Evolutionary conservation across 2,888 invertebrate species (phyloP), one percentile per base, ranked within the genome.

Genomic region (Sicus ferrugineus): DNA sequence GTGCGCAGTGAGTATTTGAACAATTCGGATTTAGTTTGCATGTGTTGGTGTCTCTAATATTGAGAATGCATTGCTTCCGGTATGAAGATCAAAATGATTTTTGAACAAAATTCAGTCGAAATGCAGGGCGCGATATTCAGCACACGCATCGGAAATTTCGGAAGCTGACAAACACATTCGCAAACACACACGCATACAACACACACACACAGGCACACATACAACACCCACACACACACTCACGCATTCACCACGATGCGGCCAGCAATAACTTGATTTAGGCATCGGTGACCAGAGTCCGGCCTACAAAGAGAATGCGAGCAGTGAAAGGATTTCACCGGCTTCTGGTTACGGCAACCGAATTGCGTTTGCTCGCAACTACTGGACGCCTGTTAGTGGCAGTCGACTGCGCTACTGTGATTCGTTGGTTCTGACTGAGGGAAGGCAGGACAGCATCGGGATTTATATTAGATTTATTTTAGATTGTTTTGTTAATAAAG

Each of bases 191-290:
- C 11, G 21, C 21, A 16, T 14, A 21, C 16, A 38, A 42, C 26
- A 42, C 26, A 34, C 23, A 14, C 23, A 42, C 9, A 2, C 14
- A 59, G 3, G n/a, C 2, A n/a, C 38, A 7, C 26, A 5, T 28
- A 16, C 26, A 23, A 4, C n/a, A 28, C 9, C 7, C 54, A 16
- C 14, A 54, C 21, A 4, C 6, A 23, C 23, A 21, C 4, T 3
- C 9, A 46, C 9, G 46, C n/a, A 46, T 16, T n/a, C 46, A 16
- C 3, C n/a, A 5, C 14, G 9, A 11, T n/a, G n/a, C n/a, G n/a
- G n/a, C 14, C 42, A 48, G 48, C 14, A 30, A n/a, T 7, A 63
- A 46, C 48, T 28, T 7, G 62, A 62, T 62, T 62, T 42, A 46
- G 48, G 38, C 62, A 28, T 48, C n/a, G 19, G 16, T 62, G 26